These are phyloP conservation scores for Bombus confusus DNA, from an alignment of 1,140 invertebrate species.

Conservation along the genomic window DNA sequence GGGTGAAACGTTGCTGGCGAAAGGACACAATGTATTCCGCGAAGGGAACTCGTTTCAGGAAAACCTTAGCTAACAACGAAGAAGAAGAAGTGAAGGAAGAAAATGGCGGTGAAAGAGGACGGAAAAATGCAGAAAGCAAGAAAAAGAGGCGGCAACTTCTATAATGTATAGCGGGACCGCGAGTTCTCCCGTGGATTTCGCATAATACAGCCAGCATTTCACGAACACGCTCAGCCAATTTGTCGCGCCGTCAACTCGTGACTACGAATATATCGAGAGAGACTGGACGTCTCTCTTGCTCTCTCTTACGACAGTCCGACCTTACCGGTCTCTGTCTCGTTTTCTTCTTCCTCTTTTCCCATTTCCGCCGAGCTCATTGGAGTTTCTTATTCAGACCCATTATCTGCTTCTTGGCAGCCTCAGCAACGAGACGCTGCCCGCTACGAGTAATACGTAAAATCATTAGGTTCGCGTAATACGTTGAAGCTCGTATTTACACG, in stretches of 20 bases:
- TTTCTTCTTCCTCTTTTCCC: constrained; percentile 30
- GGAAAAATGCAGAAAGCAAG: constrained; percentile 10
- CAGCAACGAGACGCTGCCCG: not conserved
- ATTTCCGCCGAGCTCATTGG: constrained; percentile 20
- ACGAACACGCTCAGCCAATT: constrained; percentile 75
- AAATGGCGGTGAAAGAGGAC: not conserved
- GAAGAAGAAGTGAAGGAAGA: not conserved
- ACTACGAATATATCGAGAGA: constrained; percentile 69
- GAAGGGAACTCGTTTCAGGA: constrained; percentile 26
- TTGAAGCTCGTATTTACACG: not conserved
- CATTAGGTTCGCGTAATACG: constrained; percentile 3
- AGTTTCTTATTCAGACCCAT: constrained; percentile 23
- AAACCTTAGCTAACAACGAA: constrained; percentile 40
- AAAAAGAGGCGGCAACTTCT: constrained; percentile 21
- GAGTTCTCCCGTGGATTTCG: constrained; percentile 70
- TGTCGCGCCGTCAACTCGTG: constrained; percentile 72
- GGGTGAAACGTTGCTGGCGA: not conserved
- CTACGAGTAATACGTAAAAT: not conserved
- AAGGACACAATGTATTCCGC: not conserved
- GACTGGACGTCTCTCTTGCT: constrained; percentile 36
- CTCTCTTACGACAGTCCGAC: constrained; percentile 1
- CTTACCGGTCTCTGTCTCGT: not conserved
- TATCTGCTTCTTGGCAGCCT: constrained; percentile 14
- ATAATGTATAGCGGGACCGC: constrained; percentile 63
- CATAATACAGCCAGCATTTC: constrained; percentile 71